phyloP scores from a whole-genome alignment of 2,113 vertebrate species.

The Paramisgurnus dabryanus region DNA sequence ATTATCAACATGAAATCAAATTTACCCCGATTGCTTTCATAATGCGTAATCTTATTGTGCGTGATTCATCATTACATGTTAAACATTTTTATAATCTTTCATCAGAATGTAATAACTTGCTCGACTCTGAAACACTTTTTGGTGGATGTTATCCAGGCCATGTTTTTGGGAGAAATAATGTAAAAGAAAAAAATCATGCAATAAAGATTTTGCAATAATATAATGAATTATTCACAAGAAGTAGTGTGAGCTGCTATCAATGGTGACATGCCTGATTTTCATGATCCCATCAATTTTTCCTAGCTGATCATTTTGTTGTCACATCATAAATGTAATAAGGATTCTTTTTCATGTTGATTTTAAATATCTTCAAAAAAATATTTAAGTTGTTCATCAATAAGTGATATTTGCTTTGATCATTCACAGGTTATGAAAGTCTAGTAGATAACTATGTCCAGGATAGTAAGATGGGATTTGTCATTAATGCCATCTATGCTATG shows the following conservation, averaged over 20 bases:
- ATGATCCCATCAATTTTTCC: too few relatives aligned
- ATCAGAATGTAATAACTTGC: neutral
- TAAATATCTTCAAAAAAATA: neutral
- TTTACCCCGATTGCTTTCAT: neutral
- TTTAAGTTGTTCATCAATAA: neutral
- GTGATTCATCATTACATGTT: neutral
- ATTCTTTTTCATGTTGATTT: constrained; percentile 11
- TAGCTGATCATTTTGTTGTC: too few relatives aligned
- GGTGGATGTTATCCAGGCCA: neutral
- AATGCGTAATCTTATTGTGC: neutral
- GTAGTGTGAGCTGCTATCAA: too few relatives aligned
- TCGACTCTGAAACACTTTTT: neutral
- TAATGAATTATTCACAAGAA: too few relatives aligned
- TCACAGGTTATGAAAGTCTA: constrained; percentile 89
- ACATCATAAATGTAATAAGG: neutral
- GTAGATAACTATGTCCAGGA: constrained; percentile 98
- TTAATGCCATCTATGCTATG: constrained; percentile 98
- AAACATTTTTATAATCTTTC: neutral
- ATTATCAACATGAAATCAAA: constrained; percentile 12
- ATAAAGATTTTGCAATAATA: too few relatives aligned
- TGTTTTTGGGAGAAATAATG: neutral
- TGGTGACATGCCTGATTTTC: too few relatives aligned
- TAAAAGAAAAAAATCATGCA: too few relatives aligned
- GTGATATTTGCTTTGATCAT: constrained; percentile 41
- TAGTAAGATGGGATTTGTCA: constrained; percentile 99